Evolutionary conservation across 2,888 invertebrate genomes (phyloP).

Genomic region (Isotomurus palustris): DNA sequence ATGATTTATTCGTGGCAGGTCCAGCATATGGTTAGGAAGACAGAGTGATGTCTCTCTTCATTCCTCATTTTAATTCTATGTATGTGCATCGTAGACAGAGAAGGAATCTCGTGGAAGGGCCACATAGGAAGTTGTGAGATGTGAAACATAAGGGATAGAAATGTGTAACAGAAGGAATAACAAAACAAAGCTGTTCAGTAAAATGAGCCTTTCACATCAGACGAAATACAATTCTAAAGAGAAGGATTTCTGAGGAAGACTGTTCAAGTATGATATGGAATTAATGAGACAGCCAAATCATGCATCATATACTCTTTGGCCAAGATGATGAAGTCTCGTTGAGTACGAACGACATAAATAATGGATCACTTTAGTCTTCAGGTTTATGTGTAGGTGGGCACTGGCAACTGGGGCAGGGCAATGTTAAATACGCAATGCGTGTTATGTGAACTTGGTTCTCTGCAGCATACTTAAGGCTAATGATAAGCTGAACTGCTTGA

Average conservation of each 20-base stretch:
- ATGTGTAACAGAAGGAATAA: too few relatives aligned
- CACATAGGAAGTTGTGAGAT: neutral
- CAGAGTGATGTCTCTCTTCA: neutral
- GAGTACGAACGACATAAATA: neutral
- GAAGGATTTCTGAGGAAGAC: neutral
- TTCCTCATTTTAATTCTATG: too few relatives aligned
- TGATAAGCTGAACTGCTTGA: too few relatives aligned
- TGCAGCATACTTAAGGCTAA: too few relatives aligned
- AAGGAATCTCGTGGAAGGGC: neutral
- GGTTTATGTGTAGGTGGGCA: too few relatives aligned
- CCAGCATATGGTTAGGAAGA: constrained; percentile 1
- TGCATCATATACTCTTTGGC: neutral
- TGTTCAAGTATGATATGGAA: neutral
- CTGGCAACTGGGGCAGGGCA: too few relatives aligned
- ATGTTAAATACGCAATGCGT: too few relatives aligned
- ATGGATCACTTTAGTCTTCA: neutral
- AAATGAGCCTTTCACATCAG: neutral
- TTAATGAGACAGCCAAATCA: constrained; percentile 6
- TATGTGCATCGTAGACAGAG: neutral
- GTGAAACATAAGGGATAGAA: neutral
- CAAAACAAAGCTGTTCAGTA: too few relatives aligned
- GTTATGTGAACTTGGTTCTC: too few relatives aligned
- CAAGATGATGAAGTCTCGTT: neutral
- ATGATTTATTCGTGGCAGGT: constrained; percentile 9
- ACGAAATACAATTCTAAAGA: neutral